phyloP scores from a whole-genome alignment of 2,888 invertebrate species.

The Tholera decimalis region DNA sequence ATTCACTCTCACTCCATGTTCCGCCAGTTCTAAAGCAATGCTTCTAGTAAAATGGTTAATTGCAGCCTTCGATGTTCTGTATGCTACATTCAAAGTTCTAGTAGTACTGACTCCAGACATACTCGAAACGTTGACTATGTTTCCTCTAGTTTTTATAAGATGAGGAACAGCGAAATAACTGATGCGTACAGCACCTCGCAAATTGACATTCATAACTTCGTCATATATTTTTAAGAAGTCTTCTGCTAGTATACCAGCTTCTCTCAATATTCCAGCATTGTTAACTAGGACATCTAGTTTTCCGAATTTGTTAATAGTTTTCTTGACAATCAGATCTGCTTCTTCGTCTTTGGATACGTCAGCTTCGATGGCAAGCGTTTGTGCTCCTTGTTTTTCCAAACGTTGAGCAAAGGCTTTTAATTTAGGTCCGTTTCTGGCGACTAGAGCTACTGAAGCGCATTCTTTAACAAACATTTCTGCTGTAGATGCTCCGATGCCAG shows the following conservation, averaged over 20 bases:
- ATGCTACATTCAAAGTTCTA: slow-evolving; percentile 88
- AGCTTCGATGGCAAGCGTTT: slow-evolving; percentile 63
- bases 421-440: slow-evolving; percentile 74
- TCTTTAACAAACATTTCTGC: slow-evolving; percentile 73
- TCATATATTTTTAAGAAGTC: slow-evolving; percentile 61
- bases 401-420: slow-evolving; percentile 65
- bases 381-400: slow-evolving; percentile 59
- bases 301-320: slow-evolving; percentile 67
- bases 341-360: slow-evolving; percentile 70
- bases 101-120: slow-evolving; percentile 85
- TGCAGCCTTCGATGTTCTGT: slow-evolving; percentile 69
- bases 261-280: slow-evolving; percentile 68
- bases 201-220: slow-evolving; percentile 64
- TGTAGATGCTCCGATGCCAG: slow-evolving; percentile 77
- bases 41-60: slow-evolving; percentile 70
- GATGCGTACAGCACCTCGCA: slow-evolving; percentile 62
- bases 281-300: slow-evolving; percentile 72
- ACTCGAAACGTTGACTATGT: slow-evolving; percentile 69
- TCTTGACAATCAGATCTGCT: slow-evolving; percentile 58
- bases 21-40: slow-evolving; percentile 92
- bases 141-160: slow-evolving; percentile 66
- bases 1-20: slow-evolving; percentile 93
- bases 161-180: slow-evolving; percentile 65
- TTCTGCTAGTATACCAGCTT: slow-evolving; percentile 43
- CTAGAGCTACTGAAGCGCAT: slow-evolving; percentile 72